Conservation (phyloP, 2,888 invertebrate species). For the Chelonus formosanus region DNA sequence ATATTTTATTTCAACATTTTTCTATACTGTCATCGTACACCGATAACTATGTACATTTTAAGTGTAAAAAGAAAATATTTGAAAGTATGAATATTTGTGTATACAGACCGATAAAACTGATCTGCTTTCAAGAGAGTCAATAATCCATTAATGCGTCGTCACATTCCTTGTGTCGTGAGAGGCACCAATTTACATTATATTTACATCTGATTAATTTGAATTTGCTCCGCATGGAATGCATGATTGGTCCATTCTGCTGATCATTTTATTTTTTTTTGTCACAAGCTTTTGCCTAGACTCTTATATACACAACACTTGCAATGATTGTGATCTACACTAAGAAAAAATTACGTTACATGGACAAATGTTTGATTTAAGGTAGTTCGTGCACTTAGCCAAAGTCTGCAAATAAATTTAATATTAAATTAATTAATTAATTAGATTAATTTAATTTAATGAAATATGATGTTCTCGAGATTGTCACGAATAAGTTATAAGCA, state of each 20-base stretch:
- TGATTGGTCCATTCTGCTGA: constrained; percentile 9
- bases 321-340: too few relatives aligned
- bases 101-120: constrained; percentile 12
- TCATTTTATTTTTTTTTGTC: not conserved
- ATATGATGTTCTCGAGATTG: too few relatives aligned
- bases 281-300: not conserved
- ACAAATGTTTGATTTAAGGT: too few relatives aligned
- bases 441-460: too few relatives aligned
- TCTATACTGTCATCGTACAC: too few relatives aligned
- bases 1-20: too few relatives aligned
- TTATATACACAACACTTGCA: too few relatives aligned
- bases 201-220: constrained; percentile 31
- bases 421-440: too few relatives aligned
- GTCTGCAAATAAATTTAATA: too few relatives aligned
- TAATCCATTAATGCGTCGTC: constrained; percentile 28
- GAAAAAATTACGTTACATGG: too few relatives aligned
- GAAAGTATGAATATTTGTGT: constrained; percentile 6
- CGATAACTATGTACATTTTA: not conserved
- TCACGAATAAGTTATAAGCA: too few relatives aligned
- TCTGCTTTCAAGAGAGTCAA: constrained; percentile 16
- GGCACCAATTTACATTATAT: constrained; percentile 33
- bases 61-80: constrained; percentile 21
- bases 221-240: constrained; percentile 16
- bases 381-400: too few relatives aligned
- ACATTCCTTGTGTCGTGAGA: constrained; percentile 15